These are phyloP conservation scores for Colius striatus DNA, from an alignment of 2,113 vertebrate genomes.

Conservation along the genomic window DNA sequence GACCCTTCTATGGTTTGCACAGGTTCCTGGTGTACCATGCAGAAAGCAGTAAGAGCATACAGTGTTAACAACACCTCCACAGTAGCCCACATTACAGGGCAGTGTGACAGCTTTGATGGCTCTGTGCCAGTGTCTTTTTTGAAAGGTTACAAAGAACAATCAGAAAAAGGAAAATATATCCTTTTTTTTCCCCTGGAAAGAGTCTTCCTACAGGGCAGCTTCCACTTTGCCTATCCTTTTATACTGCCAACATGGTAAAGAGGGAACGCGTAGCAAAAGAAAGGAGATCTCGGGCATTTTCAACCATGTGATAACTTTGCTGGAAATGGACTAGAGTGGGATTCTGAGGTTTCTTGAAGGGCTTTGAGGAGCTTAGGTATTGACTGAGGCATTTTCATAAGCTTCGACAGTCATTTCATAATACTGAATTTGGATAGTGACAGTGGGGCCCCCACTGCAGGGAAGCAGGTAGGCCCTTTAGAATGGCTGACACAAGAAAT, in stretches of 20 bases:
- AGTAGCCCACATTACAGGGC: not conserved
- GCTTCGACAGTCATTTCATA: not conserved
- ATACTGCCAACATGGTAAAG: not conserved
- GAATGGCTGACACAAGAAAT: not conserved
- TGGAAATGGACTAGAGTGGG: not conserved
- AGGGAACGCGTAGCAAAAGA: fast-evolving
- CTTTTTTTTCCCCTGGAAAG: not conserved
- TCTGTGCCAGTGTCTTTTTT: not conserved
- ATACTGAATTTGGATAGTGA: not conserved
- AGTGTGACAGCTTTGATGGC: not conserved
- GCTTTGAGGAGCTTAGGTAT: not conserved
- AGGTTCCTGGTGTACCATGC: not conserved
- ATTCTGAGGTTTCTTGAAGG: not conserved
- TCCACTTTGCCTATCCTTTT: not conserved
- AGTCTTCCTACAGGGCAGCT: not conserved
- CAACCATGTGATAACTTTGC: not conserved
- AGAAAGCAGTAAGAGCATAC: not conserved
- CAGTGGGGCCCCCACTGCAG: not conserved
- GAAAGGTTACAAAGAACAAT: not conserved
- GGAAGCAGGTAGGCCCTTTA: not conserved
- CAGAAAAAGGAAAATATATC: not conserved
- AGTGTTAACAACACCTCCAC: not conserved
- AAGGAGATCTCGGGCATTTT: not conserved
- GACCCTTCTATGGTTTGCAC: not conserved
- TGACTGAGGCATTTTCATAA: not conserved